These are phyloP conservation scores for Pterocles gutturalis DNA, from an alignment of 2,113 vertebrate species.

Conservation along the genomic window DNA sequence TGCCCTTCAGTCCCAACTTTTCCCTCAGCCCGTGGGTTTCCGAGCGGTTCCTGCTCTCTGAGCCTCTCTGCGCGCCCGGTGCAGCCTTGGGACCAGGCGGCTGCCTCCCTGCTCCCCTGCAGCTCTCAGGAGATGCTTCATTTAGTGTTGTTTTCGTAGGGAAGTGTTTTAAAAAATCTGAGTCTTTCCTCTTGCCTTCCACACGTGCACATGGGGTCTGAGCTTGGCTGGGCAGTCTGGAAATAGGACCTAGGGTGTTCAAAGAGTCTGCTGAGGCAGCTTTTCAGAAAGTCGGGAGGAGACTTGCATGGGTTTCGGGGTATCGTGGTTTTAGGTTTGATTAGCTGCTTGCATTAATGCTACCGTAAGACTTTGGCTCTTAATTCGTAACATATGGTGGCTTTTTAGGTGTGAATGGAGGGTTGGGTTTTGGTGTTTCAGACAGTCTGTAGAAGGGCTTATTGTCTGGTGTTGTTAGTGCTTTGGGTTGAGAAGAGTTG, in stretches of 20 bases:
- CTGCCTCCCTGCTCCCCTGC: neutral
- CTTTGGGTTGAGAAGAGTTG: neutral
- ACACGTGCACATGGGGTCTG: neutral
- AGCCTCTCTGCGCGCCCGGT: neutral
- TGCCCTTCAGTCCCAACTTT: neutral
- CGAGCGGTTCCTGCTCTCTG: neutral
- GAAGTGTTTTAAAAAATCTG: neutral
- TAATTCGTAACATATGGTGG: neutral
- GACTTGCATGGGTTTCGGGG: neutral
- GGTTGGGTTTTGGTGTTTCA: neutral
- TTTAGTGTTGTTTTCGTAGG: neutral
- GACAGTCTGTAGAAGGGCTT: neutral
- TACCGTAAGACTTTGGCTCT: neutral
- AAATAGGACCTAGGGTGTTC: neutral
- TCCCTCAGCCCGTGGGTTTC: neutral
- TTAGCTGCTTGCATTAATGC: neutral
- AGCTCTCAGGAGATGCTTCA: neutral
- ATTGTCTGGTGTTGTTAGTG: neutral
- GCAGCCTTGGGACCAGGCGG: neutral
- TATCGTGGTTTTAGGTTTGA: neutral
- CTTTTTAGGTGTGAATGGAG: neutral
- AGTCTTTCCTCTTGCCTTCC: neutral
- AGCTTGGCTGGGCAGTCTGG: neutral
- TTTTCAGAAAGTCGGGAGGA: neutral
- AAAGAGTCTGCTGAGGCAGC: neutral